Evolutionary conservation across 2,888 invertebrate species (phyloP), one percentile per base, ranked within the genome.

Genomic region (Embidobia sp.): DNA sequence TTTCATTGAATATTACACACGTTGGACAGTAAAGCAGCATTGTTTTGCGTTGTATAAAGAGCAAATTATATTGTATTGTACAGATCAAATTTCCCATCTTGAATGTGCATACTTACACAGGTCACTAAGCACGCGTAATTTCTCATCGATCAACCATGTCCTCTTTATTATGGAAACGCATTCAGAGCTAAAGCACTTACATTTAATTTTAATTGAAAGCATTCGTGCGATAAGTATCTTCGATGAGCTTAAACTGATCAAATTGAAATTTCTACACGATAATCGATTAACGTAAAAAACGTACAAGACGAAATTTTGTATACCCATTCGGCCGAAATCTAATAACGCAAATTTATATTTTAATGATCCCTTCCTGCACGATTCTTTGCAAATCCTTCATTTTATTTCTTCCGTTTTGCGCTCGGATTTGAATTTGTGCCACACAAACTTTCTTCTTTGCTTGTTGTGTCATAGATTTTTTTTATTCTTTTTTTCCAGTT

Each of bases 191-290:
- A 44, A 27, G 57, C 57, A 49, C 29, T 57, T 55, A 64, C 48
- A 49, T 66, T 74, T 51, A 74, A 74, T 74, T 57, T 44, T 51
- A 74, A 74, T 66, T 51, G 59, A 66, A 66, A 57, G 49, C 49
- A 35, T 44, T 70, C 61, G 53, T 51, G 53, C 53, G 61, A 70
- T 70, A 29, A 31, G 35, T 35, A 51, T 51, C 51, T 29, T 44
- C 69, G 44, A 42, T 26, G 31, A 44, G 42, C 11, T 40, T 18
- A 59, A 49, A 44, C 51, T 19, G 57, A 15, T 35, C 26, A 13
- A 16, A 42, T 46, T 18, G 42, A 55, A 49, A 59, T 29, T 40
- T 19, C 31, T 51, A 10, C 8, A 18, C 29, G 26, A 48, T 29
- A 49, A 40, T 27, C 37, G 49, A 63, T 40, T 63, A 48, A 61